A percentile compares a stretch with the other conserved stretches of the same genome.
These are phyloP conservation scores for Latrodectus hesperus DNA, from an alignment of 2,888 invertebrate genomes.

Conservation along the genomic window DNA sequence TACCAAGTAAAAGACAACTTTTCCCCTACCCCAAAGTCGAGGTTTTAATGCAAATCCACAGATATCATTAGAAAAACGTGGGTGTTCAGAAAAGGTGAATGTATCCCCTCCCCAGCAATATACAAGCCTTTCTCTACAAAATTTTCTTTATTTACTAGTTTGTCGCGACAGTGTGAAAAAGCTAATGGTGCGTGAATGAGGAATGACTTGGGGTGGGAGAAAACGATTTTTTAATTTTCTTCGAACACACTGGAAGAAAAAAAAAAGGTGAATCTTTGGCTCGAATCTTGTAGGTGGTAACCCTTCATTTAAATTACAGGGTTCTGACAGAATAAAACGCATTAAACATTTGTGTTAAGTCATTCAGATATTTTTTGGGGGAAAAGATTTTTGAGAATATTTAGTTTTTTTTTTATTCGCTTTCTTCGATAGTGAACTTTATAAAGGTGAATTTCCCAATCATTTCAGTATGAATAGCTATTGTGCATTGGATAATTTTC, in stretches of 20 bases:
- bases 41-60: conserved; percentile 35
- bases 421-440: too few relatives aligned
- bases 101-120: neutral
- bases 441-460: too few relatives aligned
- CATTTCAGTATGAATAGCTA: too few relatives aligned
- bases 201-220: conserved; percentile 33
- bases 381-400: neutral
- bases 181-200: conserved; percentile 63
- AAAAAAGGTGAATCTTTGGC: conserved; percentile 43
- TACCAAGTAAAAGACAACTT: too few relatives aligned
- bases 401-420: too few relatives aligned
- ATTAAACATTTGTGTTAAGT: neutral
- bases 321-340: too few relatives aligned
- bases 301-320: too few relatives aligned
- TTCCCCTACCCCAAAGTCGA: too few relatives aligned
- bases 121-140: neutral
- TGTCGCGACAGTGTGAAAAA: conserved; percentile 31
- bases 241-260: conserved; percentile 15
- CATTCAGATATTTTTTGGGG: neutral
- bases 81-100: neutral
- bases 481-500: too few relatives aligned
- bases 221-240: conserved; percentile 52
- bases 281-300: neutral
- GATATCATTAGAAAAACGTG: conserved; percentile 20
- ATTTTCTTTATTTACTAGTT: neutral